A percentile compares a stretch with the other conserved stretches of the same genome.
Evolutionary conservation across 1,140 invertebrate genomes (phyloP).

Genomic region (Drosophila tropicalis): DNA sequence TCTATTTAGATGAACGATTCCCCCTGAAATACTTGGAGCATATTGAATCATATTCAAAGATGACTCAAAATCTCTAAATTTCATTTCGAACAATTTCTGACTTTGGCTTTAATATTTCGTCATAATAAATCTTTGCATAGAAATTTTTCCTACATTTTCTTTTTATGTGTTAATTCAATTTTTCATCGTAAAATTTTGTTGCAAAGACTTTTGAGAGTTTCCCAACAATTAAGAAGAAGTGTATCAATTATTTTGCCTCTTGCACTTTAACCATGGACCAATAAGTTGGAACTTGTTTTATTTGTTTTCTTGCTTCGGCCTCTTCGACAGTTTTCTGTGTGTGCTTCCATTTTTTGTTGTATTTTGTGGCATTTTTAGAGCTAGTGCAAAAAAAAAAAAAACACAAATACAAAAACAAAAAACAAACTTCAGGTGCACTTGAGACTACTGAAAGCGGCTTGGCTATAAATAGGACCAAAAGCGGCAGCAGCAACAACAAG

Average conservation of each 20-base stretch:
- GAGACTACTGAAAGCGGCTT: conserved; percentile 28
- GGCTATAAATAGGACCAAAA: conserved; percentile 53
- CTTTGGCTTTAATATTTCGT: no score
- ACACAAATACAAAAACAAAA: no score
- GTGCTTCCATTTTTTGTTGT: conserved; percentile 1
- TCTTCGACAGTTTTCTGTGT: not conserved
- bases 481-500: conserved; percentile 26
- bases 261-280: conserved; percentile 5
- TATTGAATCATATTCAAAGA: no score
- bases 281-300: conserved; percentile 9
- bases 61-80: no score
- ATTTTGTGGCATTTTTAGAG: conserved; percentile 22
- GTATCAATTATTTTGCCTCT: conserved; percentile 6
- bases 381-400: conserved; percentile 5
- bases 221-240: not conserved
- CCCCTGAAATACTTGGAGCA: no score
- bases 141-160: no score
- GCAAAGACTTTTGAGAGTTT: not conserved
- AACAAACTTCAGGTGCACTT: conserved; percentile 16
- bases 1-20: no score
- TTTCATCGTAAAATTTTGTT: no score
- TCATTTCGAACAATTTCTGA: no score
- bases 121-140: no score
- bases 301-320: not conserved
- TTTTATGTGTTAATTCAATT: no score